A percentile compares a stretch with the other conserved stretches of the same genome.
Evolutionary conservation across 1,140 invertebrate species (phyloP).

Genomic region (Brachystomella parvula): DNA sequence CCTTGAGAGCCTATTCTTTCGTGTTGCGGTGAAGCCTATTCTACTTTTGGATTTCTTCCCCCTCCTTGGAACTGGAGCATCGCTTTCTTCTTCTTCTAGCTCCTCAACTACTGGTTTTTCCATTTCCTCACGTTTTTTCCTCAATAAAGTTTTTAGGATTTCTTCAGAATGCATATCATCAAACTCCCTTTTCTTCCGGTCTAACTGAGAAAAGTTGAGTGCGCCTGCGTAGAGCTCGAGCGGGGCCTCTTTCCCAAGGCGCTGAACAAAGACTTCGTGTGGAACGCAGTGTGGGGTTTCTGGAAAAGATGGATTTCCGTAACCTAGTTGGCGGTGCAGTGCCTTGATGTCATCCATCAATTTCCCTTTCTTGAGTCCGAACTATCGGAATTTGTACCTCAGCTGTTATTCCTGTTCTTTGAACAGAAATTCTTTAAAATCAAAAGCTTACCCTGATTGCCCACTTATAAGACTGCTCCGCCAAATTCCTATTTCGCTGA

Average conservation of each 20-base stretch:
- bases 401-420: too few species aligned
- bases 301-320: conserved; percentile 25
- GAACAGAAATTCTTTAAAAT: too few species aligned
- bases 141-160: neutral
- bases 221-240: neutral
- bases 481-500: conserved; percentile 14
- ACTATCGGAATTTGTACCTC: neutral
- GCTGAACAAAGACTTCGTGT: conserved; percentile 25
- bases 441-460: conserved; percentile 27
- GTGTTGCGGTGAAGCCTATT: too few species aligned
- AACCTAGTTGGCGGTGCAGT: conserved; percentile 26
- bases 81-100: too few species aligned
- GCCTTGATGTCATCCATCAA: conserved; percentile 27
- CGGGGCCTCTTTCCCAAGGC: conserved; percentile 9
- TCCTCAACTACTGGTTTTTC: too few species aligned
- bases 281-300: conserved; percentile 31
- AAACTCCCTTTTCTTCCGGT: neutral
- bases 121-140: neutral
- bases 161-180: conserved; percentile 13
- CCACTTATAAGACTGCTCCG: conserved; percentile 35
- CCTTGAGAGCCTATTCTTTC: too few species aligned
- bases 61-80: too few species aligned
- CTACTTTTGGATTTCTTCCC: too few species aligned
- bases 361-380: conserved; percentile 26
- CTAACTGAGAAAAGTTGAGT: neutral